Percentiles rank a stretch among this genome's conserved stretches.
Evolutionary conservation across 2,888 invertebrate species (phyloP).

Genomic region (Bombylius major): DNA sequence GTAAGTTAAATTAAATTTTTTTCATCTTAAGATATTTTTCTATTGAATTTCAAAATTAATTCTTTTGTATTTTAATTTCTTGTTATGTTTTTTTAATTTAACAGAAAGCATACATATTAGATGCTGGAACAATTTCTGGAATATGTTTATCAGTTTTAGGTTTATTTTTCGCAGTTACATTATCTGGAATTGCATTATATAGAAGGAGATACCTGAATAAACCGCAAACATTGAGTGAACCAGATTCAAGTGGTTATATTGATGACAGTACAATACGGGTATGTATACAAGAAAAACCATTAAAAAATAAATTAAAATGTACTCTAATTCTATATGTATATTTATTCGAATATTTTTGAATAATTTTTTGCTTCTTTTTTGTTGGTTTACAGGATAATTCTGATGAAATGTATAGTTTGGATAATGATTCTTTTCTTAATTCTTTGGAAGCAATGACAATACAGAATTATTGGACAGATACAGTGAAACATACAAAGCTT

Average conservation of each 20-base stretch:
- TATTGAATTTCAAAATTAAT: too few species aligned
- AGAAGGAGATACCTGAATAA: constrained; percentile 63
- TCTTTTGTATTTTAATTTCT: neutral
- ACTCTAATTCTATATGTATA: too few species aligned
- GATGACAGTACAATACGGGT: constrained; percentile 78
- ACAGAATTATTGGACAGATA: constrained; percentile 88
- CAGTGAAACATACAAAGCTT: constrained; percentile 79
- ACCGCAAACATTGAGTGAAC: constrained; percentile 73
- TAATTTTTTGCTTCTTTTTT: neutral
- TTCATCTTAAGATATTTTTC: neutral
- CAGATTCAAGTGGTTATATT: constrained; percentile 75
- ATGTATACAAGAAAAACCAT: constrained; percentile 28
- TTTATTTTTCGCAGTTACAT: constrained; percentile 49
- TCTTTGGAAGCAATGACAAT: constrained; percentile 89
- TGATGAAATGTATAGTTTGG: constrained; percentile 88
- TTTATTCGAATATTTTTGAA: neutral
- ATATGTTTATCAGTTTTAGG: constrained; percentile 56
- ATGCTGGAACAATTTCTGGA: constrained; percentile 52
- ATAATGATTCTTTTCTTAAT: constrained; percentile 87
- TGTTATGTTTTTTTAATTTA: neutral
- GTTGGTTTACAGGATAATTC: constrained; percentile 60
- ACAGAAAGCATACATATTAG: constrained; percentile 35
- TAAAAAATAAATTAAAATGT: too few species aligned
- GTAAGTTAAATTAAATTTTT: constrained; percentile 14
- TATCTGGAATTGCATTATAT: constrained; percentile 54